Percentiles rank a stretch among this genome's conserved stretches.
Conservation (phyloP, 2,888 invertebrate species). For the Eristalinus aeneus region DNA sequence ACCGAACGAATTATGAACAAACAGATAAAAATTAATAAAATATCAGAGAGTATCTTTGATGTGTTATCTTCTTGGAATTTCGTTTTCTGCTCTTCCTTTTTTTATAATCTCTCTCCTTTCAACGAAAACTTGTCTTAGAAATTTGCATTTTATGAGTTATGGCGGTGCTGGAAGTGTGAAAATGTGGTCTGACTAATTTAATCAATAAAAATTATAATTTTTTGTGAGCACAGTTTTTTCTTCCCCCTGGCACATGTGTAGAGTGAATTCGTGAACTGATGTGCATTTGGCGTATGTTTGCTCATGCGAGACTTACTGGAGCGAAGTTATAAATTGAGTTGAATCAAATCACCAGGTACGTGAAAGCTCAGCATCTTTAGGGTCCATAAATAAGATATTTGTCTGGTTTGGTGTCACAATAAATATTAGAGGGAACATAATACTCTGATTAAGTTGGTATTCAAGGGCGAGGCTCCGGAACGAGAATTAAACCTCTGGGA, state of each 20-base stretch:
- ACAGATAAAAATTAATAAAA: constrained; percentile 69
- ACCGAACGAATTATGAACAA: constrained; percentile 53
- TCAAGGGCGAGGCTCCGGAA: not conserved
- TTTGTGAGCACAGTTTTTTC: not conserved
- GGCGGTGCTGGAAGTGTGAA: constrained; percentile 62
- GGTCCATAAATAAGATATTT: not conserved
- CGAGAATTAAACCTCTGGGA: not conserved
- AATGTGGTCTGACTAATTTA: constrained; percentile 68
- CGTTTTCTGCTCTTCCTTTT: constrained; percentile 10
- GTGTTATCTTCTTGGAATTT: constrained; percentile 61
- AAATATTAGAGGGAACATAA: not conserved
- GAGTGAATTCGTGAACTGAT: not conserved
- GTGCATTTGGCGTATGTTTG: not conserved
- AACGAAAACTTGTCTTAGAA: constrained; percentile 58
- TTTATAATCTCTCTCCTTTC: not conserved
- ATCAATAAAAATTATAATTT: constrained; percentile 67
- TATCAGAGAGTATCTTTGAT: constrained; percentile 62
- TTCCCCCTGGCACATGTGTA: constrained; percentile 4
- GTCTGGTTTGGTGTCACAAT: not conserved
- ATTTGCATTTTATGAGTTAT: constrained; percentile 71
- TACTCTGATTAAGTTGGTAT: not conserved
- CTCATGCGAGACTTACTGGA: not conserved
- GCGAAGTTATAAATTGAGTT: not conserved
- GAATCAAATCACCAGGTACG: not conserved
- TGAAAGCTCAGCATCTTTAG: not conserved